Evolutionary conservation across 2,797 vertebrate genomes (phyloP), one percentile per base, ranked within the genome.

Genomic region (Malurus leucopterus): DNA sequence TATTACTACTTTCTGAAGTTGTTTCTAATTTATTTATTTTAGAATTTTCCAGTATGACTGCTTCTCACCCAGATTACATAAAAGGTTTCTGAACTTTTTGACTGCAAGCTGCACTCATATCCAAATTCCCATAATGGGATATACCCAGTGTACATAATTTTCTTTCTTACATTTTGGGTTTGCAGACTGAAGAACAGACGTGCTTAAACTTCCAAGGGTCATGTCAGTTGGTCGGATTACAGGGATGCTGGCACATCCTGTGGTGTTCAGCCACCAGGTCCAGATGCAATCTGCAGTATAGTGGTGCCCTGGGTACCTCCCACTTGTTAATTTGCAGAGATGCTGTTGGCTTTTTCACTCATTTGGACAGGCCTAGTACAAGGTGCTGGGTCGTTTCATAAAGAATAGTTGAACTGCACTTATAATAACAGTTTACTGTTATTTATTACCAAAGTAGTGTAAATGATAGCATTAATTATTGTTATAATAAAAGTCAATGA

Each of bases 401-500:
- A 67, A 53, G 30, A 67, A 27, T 71, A 27, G 32, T 84, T 90
- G 61, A 93, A 64, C 61, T 89, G 34, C 55, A 40, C 50, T 5
- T 76, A 20, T 80, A 81, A 41, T 46, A 86, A 78, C 63, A 88
- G 27, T 79, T 93, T 91, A 69, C 67, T 62, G 46, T 91, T 93
- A 88, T 34, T 90, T 91, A 70, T 86, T 86, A 47, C 83, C 83
- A 73, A 70, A 82, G 74, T 58, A 82, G 10, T 61, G 53, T 43
- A 76, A 50, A 70, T 90, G 18, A 91, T 92, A 47, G 29, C 61
- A 71, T 91, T 93, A 93, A 81, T 95, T 94, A 93, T 43, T 89
- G 57, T 87, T 86, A 69, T 13, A 78, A 75, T 93, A 73, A 68
- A 84, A 86, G 68, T 93, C 86, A 94, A n/a, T 94, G 75, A 38